These are phyloP conservation scores for Epirrhoe alternata DNA, from an alignment of 2,888 invertebrate species.

Conservation along the genomic window DNA sequence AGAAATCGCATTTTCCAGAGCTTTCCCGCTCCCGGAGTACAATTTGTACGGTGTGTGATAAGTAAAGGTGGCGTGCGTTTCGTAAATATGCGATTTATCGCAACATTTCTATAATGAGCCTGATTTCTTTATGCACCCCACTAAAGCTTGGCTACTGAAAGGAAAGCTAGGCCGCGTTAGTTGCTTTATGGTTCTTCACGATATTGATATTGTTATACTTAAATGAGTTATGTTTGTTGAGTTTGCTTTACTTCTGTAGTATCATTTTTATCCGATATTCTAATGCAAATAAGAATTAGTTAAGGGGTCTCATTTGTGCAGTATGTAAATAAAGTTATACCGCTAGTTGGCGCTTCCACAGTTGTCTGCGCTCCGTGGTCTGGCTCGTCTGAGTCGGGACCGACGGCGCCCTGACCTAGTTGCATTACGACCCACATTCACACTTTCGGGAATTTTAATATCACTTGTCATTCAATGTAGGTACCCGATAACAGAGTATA, in stretches of 20 bases:
- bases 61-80: slow-evolving; percentile 1
- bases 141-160: too few species aligned
- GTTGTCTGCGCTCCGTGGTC: slow-evolving; percentile 19
- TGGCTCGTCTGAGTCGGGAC: slow-evolving; percentile 35
- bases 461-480: slow-evolving; percentile 42
- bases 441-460: slow-evolving; percentile 50
- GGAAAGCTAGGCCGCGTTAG: too few species aligned
- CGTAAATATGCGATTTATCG: not conserved
- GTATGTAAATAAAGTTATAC: slow-evolving; percentile 20
- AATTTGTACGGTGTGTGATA: not conserved
- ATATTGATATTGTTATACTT: too few species aligned
- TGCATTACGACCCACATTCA: slow-evolving; percentile 68
- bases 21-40: slow-evolving; percentile 10
- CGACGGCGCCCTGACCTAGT: slow-evolving; percentile 65
- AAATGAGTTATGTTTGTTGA: too few species aligned
- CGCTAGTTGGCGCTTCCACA: slow-evolving; percentile 21
- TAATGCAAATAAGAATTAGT: not conserved
- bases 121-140: too few species aligned
- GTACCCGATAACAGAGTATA: slow-evolving; percentile 28
- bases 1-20: slow-evolving; percentile 36
- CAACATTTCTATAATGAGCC: not conserved
- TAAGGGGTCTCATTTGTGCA: not conserved
- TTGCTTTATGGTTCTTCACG: too few species aligned
- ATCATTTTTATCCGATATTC: too few species aligned
- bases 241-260: too few species aligned